Evolutionary conservation across 2,113 vertebrate species (phyloP).

Genomic region (Podocnemis expansa): DNA sequence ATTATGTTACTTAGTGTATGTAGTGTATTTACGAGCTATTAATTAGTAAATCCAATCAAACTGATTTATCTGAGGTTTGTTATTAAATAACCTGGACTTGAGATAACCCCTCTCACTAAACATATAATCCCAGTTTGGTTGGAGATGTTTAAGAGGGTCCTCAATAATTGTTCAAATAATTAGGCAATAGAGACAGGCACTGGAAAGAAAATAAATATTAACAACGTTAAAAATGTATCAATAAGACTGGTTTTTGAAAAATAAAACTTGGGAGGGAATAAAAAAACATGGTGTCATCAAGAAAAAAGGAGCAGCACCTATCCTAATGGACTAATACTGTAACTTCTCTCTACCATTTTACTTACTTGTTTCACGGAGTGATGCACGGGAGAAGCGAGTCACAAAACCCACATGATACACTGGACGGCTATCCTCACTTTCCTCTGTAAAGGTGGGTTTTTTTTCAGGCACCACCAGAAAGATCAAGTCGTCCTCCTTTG

Average conservation of each 20-base stretch:
- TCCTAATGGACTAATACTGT: not conserved
- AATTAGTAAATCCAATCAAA: not conserved
- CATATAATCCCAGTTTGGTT: not conserved
- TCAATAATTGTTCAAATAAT: not conserved
- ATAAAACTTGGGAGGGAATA: not conserved
- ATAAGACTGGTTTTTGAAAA: not conserved
- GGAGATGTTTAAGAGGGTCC: not conserved
- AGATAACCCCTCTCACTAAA: not conserved
- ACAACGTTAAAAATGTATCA: not conserved
- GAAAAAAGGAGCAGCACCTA: not conserved
- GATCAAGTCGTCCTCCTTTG: slow-evolving; percentile 87
- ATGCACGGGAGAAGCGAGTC: slow-evolving; percentile 61
- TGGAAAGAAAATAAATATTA: not conserved
- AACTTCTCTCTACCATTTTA: not conserved
- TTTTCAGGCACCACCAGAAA: slow-evolving; percentile 76
- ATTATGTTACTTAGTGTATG: not conserved
- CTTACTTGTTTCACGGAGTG: slow-evolving; percentile 62
- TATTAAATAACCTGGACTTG: not conserved
- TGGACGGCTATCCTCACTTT: not conserved
- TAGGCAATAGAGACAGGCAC: not conserved
- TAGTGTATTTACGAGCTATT: not conserved
- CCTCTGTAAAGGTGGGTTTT: slow-evolving; percentile 50
- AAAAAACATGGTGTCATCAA: not conserved
- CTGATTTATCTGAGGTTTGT: not conserved
- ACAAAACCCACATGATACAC: slow-evolving; percentile 76